A percentile compares a stretch with the other conserved stretches of the same genome.
phyloP scores from a whole-genome alignment of 2,113 vertebrate species.

The Lanius collurio region DNA sequence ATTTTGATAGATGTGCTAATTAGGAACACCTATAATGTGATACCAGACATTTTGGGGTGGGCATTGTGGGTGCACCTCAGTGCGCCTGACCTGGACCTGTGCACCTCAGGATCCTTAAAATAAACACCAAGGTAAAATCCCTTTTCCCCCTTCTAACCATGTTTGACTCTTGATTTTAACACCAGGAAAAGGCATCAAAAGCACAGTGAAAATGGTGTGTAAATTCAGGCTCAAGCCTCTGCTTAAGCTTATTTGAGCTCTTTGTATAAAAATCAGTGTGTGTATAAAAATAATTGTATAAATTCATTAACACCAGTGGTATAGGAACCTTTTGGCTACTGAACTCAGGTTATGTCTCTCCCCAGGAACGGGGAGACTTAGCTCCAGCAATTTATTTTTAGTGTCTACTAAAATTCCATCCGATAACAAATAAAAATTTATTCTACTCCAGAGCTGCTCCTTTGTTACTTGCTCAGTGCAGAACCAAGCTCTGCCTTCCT shows the following conservation, averaged over 20 bases:
- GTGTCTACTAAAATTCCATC: background rate
- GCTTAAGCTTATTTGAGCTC: background rate
- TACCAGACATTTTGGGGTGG: no score
- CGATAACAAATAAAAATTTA: background rate
- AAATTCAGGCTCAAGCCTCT: background rate
- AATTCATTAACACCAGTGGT: background rate
- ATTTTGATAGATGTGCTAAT: no score
- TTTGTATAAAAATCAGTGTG: background rate
- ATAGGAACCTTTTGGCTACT: background rate
- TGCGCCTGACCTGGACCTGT: no score
- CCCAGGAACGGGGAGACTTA: background rate
- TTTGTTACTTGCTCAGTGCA: background rate
- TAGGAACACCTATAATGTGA: no score
- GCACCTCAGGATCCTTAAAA: no score
- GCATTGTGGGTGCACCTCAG: no score
- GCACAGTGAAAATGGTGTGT: background rate
- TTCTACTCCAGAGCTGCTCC: background rate
- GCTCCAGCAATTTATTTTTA: background rate
- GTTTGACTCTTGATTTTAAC: no score
- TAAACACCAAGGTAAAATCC: no score
- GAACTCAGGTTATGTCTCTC: background rate
- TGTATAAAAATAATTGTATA: background rate
- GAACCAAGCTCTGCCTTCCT: background rate
- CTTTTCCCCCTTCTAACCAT: no score
- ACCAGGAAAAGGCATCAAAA: background rate